Base-by-base conservation (phyloP, 2,113 vertebrate genomes). In the Craseonycteris thonglongyai region DNA sequence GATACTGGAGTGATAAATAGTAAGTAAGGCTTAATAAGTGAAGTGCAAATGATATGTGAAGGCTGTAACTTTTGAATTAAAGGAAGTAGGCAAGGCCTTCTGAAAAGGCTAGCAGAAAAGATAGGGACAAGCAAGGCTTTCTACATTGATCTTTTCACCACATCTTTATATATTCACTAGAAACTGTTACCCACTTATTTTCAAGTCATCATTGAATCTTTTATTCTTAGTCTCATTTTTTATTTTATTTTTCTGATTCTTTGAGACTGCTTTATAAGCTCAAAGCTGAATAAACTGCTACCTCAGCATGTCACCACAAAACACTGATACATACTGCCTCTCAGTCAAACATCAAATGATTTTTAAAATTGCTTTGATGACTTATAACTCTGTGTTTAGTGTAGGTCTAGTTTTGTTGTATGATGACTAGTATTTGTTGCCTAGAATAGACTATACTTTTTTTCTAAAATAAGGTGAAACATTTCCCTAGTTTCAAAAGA, bases 261-360 rank as follows among this genome's bases (percentile, higher is more conserved):
- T 51, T 93, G 71, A 92, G 35, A 66, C 47, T 84, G 76, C 26
- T 92, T 26, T 54, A 56, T 80, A 76, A 49, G 75, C 65, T 90
- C 38, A 83, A 93, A 80, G 11, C 18, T 65, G 71, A 95, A 59
- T 92, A 92, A 95, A 95, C 75, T 95, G 59, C 75, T 88, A 84
- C 59, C 42, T 90, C 91, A 92, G 90, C 10, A 1, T 61, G 38
- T 84, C 28, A 92, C 75, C 35, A 76, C 65, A 92, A 87, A 90
- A 71, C 26, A 33, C 28, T 0, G 0, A 94, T 93, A 51, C 51
- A 69, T 89, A 96, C 95, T 72, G 78, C 91, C 72, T 88, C 13
- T 93, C 35, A 81, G 75, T 94, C 88, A 96, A 88, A 81, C 28
- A 84, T 93, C 63, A 88, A 93, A 84, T 89, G 14, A 90, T 22